Conservation (phyloP, 1,140 invertebrate species). For the Drosophila watanabei region DNA sequence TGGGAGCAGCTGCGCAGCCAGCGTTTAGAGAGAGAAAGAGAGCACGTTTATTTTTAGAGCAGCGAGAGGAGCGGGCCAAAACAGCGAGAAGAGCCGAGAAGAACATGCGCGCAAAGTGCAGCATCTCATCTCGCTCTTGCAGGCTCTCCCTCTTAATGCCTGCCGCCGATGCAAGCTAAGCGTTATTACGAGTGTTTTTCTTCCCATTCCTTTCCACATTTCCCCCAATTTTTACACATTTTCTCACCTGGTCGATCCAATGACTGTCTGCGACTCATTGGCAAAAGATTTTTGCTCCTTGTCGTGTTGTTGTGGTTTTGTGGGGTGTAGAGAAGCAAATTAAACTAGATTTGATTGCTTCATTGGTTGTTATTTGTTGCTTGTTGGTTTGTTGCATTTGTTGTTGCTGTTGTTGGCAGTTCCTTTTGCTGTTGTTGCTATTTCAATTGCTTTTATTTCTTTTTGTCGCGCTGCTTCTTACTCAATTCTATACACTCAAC, state of each 20-base stretch:
- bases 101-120: constrained; percentile 74
- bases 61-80: constrained; percentile 30
- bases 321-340: constrained; percentile 63
- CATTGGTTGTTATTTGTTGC: constrained; percentile 54
- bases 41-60: constrained; percentile 53
- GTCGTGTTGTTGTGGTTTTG: constrained; percentile 48
- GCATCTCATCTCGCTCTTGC: constrained; percentile 41
- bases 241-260: constrained; percentile 85
- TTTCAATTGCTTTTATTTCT: constrained; percentile 47
- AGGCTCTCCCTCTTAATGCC: constrained; percentile 12
- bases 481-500: constrained; percentile 72
- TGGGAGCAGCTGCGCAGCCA: constrained; percentile 73
- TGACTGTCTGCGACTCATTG: constrained; percentile 85
- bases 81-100: constrained; percentile 47
- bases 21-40: constrained; percentile 56
- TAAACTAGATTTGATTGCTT: constrained; percentile 73
- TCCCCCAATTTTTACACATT: constrained; percentile 34
- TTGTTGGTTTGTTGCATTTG: constrained; percentile 21
- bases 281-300: constrained; percentile 79
- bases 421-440: constrained; percentile 37
- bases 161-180: constrained; percentile 40
- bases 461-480: constrained; percentile 56
- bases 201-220: constrained; percentile 24
- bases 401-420: constrained; percentile 28
- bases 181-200: constrained; percentile 38